Base-by-base conservation (phyloP, 2,113 vertebrate species). In the Turnix velox region DNA sequence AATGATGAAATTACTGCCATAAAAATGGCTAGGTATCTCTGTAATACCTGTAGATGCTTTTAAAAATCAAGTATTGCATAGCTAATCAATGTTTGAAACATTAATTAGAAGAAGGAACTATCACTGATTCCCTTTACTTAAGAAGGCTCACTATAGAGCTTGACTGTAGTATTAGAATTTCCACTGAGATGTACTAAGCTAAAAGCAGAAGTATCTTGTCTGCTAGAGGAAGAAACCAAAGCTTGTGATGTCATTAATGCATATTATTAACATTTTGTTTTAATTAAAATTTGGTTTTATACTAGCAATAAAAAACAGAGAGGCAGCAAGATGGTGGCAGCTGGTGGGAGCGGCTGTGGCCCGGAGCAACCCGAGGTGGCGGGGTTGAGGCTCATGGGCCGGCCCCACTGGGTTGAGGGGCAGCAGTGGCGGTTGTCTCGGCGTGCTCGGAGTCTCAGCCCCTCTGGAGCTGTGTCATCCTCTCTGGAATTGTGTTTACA, bases 161-260 rank as follows among this genome's bases (percentile, higher is more conserved):
- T 95, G 93, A 93, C 92, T 95, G 69, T 75, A 75, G 59, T 92
- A 88, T 84, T 74, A 75, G 69, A 92, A 77, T 57, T 94, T 85
- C 94, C 80, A 92, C 83, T 91, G 89, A 89, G 94, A 90, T n/a
- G 30, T 87, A 78, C 30, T 61, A 81, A 39, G 46, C 40, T 84
- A 75, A 87, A 84, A 91, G 67, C 13, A 84, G 69, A 92, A 92
- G 77, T 78, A 40, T 63, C 73, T 80, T 88, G n/a, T 94, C 86
- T 95, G 65, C 8, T 87, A 71, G 55, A 81, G 46, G n/a, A 81
- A 86, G 63, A 90, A 94, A 94, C 88, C 68, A 92, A 90, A 86
- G 28, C 20, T n/a, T 74, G 22, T 81, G 67, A 84, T 92, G 93
- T 90, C 67, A 66, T 82, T 77, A 90, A 57, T 79, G 33, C n/a